These are phyloP conservation scores for Sinosuthora webbiana DNA, from an alignment of 2,113 vertebrate species.

Conservation along the genomic window DNA sequence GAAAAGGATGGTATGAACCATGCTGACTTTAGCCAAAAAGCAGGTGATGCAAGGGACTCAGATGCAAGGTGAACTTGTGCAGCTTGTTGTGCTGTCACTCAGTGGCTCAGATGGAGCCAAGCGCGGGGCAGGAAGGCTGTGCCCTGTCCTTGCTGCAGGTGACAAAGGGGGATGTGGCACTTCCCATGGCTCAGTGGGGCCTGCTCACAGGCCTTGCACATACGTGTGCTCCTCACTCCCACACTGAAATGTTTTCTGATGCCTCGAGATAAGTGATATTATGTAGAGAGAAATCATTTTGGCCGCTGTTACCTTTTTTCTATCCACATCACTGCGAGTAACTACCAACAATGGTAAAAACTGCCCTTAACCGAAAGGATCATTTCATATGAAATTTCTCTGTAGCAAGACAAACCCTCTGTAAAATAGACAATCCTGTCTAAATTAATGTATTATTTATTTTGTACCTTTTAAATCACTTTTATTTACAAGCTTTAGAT, in stretches of 20 bases:
- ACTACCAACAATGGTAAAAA: neutral
- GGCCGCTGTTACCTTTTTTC: neutral
- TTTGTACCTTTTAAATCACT: slow-evolving; percentile 63
- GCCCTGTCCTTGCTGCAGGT: neutral
- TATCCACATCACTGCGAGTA: neutral
- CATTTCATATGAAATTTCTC: neutral
- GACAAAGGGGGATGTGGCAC: neutral
- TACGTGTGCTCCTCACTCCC: neutral
- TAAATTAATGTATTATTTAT: slow-evolving; percentile 69
- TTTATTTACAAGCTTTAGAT: slow-evolving; percentile 75
- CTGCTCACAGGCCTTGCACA: fast-evolving
- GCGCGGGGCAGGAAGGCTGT: fast-evolving
- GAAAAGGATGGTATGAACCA: neutral
- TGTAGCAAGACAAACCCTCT: neutral
- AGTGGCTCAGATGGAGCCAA: neutral
- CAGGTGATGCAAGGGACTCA: neutral
- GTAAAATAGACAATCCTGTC: neutral
- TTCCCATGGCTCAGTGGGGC: neutral
- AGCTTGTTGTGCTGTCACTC: neutral
- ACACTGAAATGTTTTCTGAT: neutral
- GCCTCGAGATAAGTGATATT: neutral
- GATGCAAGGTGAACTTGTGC: neutral
- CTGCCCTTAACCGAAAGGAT: neutral
- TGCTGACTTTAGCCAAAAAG: neutral
- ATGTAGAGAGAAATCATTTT: fast-evolving